Evolutionary conservation across 2,888 invertebrate genomes (phyloP).

Genomic region (Drosophila incognita): DNA sequence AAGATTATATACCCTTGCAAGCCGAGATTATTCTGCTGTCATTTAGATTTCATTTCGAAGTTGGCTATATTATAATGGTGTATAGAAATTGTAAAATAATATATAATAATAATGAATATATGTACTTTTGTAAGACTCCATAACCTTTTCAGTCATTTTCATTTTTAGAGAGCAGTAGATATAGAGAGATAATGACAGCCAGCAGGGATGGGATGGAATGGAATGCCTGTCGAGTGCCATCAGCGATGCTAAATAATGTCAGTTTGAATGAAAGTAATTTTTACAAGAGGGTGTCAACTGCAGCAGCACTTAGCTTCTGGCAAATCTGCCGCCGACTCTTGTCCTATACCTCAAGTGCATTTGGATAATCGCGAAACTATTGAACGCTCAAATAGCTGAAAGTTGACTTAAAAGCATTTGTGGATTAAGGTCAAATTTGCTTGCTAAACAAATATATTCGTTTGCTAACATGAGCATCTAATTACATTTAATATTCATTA

Average conservation of each 20-base stretch:
- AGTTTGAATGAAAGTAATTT: slow-evolving; percentile 60
- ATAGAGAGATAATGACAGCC: background rate
- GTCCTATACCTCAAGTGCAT: slow-evolving; percentile 36
- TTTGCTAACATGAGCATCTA: background rate
- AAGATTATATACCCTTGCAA: background rate
- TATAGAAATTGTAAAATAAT: background rate
- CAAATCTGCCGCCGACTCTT: slow-evolving; percentile 23
- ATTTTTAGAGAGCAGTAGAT: background rate
- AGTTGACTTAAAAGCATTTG: background rate
- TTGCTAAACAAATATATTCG: background rate
- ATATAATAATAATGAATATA: no score
- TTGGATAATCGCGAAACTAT: slow-evolving; percentile 39
- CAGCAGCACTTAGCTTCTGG: slow-evolving; percentile 31
- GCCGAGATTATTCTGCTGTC: background rate
- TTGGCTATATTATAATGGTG: background rate
- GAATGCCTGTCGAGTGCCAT: slow-evolving; percentile 38
- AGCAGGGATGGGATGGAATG: background rate
- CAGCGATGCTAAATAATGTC: slow-evolving; percentile 52
- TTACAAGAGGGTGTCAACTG: slow-evolving; percentile 62
- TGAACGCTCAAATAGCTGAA: slow-evolving; percentile 25
- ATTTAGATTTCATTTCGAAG: background rate
- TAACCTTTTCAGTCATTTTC: background rate
- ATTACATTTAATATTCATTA: background rate
- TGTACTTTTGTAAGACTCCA: background rate
- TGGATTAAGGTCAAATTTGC: background rate